These are phyloP conservation scores for Odontocolon sp. DNA, from an alignment of 2,888 invertebrate species.

Conservation along the genomic window DNA sequence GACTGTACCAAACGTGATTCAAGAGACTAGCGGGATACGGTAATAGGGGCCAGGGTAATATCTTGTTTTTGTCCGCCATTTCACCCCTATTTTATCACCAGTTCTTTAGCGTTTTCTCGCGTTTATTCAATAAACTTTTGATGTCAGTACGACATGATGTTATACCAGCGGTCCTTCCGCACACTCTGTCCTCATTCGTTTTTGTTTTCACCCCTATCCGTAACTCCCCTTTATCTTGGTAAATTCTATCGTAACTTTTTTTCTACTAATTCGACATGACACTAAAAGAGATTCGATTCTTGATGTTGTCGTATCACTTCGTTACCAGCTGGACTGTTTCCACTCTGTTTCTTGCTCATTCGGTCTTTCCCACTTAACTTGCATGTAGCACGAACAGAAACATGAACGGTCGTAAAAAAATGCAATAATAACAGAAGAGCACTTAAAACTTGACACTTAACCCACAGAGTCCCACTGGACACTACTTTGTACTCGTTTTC, in stretches of 20 bases:
- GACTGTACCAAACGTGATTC: slow-evolving; percentile 79
- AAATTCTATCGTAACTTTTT: background rate
- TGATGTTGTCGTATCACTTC: background rate
- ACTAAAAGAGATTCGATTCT: background rate
- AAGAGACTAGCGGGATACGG: slow-evolving; percentile 77
- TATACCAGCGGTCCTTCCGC: slow-evolving; percentile 18
- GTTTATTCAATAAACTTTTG: background rate
- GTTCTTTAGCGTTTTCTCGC: slow-evolving; percentile 12
- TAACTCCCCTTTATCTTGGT: background rate
- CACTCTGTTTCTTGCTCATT: background rate
- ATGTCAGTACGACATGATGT: slow-evolving; percentile 46
- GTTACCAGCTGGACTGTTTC: background rate
- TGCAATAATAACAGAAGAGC: background rate
- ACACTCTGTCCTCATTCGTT: slow-evolving; percentile 1
- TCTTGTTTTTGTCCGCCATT: slow-evolving; percentile 79
- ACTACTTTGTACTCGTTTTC: no score
- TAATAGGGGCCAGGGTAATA: slow-evolving; percentile 77
- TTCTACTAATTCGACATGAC: background rate
- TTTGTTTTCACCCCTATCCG: slow-evolving; percentile 6
- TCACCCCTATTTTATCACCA: slow-evolving; percentile 40
- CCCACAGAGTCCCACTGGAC: no score
- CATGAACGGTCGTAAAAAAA: no score
- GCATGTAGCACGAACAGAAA: background rate
- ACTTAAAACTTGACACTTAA: slow-evolving; percentile 3
- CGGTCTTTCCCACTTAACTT: background rate